Conservation (phyloP, 2,888 invertebrate genomes). For the Agriopis marginaria region DNA sequence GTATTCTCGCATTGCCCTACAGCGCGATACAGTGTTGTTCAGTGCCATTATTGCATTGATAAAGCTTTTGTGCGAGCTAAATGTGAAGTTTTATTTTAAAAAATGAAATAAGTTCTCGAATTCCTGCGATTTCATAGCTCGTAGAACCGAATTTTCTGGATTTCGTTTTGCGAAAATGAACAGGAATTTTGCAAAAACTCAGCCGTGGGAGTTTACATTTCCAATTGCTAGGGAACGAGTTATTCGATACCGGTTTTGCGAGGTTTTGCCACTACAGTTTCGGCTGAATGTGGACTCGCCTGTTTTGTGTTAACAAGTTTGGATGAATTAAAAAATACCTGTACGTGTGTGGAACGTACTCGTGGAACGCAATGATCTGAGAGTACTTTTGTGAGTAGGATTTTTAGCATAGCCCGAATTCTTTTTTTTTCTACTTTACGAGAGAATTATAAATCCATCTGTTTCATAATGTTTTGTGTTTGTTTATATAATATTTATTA, state of each 20-base stretch:
- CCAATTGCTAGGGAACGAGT: conserved; percentile 27
- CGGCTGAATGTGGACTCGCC: conserved; percentile 1
- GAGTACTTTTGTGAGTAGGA: too few species aligned
- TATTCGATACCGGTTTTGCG: conserved; percentile 26
- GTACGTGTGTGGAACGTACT: too few species aligned
- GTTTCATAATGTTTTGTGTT: too few species aligned
- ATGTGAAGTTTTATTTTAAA: conserved; percentile 24
- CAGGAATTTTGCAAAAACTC: conserved; percentile 30
- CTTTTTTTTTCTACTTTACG: too few species aligned
- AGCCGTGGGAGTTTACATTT: conserved; percentile 23
- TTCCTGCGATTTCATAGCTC: conserved; percentile 15
- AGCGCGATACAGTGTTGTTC: conserved; percentile 27
- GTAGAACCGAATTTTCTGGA: conserved; percentile 17
- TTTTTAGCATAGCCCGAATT: too few species aligned
- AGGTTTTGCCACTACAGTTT: conserved; percentile 16
- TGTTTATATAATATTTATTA: too few species aligned
- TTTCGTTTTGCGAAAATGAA: conserved; percentile 18
- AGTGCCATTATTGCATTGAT: conserved; percentile 38
- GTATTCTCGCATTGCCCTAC: conserved; percentile 39
- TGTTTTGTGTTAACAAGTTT: conserved; percentile 13
- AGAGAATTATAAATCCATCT: too few species aligned
- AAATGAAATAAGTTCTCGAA: conserved; percentile 18
- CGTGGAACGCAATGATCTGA: too few species aligned
- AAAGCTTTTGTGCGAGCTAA: conserved; percentile 25
- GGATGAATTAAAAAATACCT: neutral